A percentile compares a stretch with the other conserved stretches of the same genome.
Conservation (phyloP, 2,797 vertebrate genomes). For the Etheostoma nigrum region DNA sequence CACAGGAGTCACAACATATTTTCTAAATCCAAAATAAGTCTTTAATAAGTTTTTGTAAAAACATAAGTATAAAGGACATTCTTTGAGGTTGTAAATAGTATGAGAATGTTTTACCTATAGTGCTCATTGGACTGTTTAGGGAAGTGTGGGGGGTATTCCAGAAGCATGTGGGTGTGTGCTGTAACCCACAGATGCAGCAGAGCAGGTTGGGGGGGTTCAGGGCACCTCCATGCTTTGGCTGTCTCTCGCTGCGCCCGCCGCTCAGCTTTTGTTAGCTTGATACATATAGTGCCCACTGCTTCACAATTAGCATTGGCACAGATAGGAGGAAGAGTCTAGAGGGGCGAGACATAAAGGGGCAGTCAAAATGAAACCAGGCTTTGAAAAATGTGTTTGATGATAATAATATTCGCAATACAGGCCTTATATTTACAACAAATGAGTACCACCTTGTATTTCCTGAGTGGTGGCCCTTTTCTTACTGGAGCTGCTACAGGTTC, state of each 20-base stretch:
- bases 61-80: neutral
- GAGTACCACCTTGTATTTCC: slow-evolving; percentile 83
- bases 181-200: slow-evolving; percentile 88
- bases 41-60: neutral
- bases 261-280: slow-evolving; percentile 68
- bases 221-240: slow-evolving; percentile 63
- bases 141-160: slow-evolving; percentile 84
- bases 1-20: neutral
- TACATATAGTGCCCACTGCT: slow-evolving; percentile 18
- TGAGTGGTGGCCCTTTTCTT: slow-evolving; percentile 57
- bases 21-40: neutral
- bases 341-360: neutral
- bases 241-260: slow-evolving; percentile 58
- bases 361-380: neutral
- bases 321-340: slow-evolving; percentile 92
- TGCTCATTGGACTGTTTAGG: slow-evolving; percentile 77
- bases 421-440: neutral
- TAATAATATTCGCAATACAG: neutral
- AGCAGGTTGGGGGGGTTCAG: slow-evolving; percentile 83
- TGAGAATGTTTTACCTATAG: slow-evolving; percentile 61
- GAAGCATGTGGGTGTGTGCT: slow-evolving; percentile 85
- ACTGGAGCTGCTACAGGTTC: slow-evolving; percentile 42
- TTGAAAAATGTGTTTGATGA: neutral
- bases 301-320: slow-evolving; percentile 51
- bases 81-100: neutral